Evolutionary conservation across 1,140 invertebrate genomes (phyloP), one percentile per base, ranked within the genome.

Genomic region (Zaprionus lachaisei): DNA sequence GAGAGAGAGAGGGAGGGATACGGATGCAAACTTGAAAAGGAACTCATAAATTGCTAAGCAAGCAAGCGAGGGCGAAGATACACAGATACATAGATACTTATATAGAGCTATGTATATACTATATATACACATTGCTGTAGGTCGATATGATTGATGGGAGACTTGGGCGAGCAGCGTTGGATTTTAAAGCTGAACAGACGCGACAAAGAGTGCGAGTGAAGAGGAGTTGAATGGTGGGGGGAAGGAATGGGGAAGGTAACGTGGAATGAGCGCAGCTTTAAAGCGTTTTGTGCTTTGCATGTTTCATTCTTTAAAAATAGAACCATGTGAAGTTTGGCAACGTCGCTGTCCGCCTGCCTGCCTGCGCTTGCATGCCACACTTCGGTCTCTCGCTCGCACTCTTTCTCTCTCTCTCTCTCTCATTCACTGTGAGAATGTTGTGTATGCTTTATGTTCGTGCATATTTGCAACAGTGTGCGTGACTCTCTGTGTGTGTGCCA

Each of bases 281-380:
- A 71, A 76, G 73, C 37, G 63, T 17, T 17, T 6, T 17, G 41
- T 17, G n/a, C 24, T 28, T 54, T 38, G 72, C 38, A 79, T 75
- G 72, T 51, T 66, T 78, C 49, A 54, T 78, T 74, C 57, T 67
- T 49, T 72, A 79, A 83, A 71, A 56, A 69, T 78, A 74, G 75
- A 66, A 68, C 60, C 28, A 6, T 44, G 56, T 74, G 71, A 84
- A 84, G 41, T 85, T 68, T 70, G 82, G 82, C 82, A 84, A 84
- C 82, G 60, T 44, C 61, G 56, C 73, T 28, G 56, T 5, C 6
- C 7, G 47, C 17, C 22, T 24, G 24, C 15, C 5, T 22, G 47
- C 17, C 22, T 22, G 24, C 22, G 56, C 31, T 26, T 71, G 47
- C 51, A 38, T 47, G 20, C 24, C 47, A 38, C 37, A 38, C 37